Evolutionary conservation across 2,113 vertebrate species (phyloP), one percentile per base, ranked within the genome.

Genomic region (Alces alces): DNA sequence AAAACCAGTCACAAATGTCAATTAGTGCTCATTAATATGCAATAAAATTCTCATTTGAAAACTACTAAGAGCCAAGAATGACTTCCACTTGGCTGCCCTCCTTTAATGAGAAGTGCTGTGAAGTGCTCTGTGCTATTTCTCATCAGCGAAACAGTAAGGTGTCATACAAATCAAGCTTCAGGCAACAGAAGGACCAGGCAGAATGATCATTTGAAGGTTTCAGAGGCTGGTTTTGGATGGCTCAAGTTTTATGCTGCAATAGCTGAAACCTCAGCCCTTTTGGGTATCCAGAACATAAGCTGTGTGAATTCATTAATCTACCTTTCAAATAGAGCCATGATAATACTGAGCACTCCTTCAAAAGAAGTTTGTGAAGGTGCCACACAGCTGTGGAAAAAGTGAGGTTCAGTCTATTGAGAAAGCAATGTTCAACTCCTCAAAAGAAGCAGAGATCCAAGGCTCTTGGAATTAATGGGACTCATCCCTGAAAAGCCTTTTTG

Each of bases 21-120:
- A 97, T 98, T 98, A 98, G 95, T 0, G 0, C 87, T 98, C 97
- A 98, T 98, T 98, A 97, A 98, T 98, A 98, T 98, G 98, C 98
- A 98, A 98, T 97, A 98, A 98, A 98, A 96, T 93, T 94, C 85
- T 91, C 97, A 64, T 50, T 92, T 92, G 91, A 95, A 92, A 95
- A 96, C 88, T 0, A 0, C 70, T n/a, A 13, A 97, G 96, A 95
- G 79, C 93, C 97, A 97, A 93, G 73, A 92, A 95, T 97, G 96
- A 97, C 93, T 98, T 98, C 97, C 96, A 98, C 95, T 96, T 95
- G n/a, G 7, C 89, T 97, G 98, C 97, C 95, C 86, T 96, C 45
- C 66, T 97, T 97, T 97, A 39, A 2, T 60, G 95, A 96, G 98
- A 97, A 86, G 60, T 4, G 5, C 82, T 95, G 82, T 93, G 93